phyloP scores from a whole-genome alignment of 2,113 vertebrate genomes.

The Chauna torquata region DNA sequence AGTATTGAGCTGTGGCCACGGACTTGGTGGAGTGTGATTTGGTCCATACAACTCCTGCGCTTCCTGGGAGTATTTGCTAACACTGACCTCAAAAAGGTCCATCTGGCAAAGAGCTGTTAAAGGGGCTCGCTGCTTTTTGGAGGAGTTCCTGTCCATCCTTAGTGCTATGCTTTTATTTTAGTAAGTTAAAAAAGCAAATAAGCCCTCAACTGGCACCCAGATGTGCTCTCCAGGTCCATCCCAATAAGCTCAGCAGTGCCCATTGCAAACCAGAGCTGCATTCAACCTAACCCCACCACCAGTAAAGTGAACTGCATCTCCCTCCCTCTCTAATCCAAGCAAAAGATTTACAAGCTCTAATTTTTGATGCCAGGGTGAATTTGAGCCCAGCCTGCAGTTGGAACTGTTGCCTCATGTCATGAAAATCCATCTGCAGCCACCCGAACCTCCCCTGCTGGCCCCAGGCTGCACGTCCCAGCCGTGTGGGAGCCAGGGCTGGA shows the following conservation, averaged over 20 bases:
- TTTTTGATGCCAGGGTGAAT: background rate
- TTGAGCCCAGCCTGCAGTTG: background rate
- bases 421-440: background rate
- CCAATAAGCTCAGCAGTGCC: accelerated
- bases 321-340: background rate
- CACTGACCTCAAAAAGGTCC: background rate
- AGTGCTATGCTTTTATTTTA: accelerated
- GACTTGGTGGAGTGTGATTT: background rate
- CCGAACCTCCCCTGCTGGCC: background rate
- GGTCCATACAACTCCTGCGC: accelerated
- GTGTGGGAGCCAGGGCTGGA: background rate
- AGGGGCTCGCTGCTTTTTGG: background rate
- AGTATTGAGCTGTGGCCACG: accelerated
- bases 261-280: background rate
- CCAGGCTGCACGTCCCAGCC: background rate
- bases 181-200: background rate
- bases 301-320: background rate
- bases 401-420: background rate
- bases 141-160: background rate
- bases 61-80: background rate
- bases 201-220: background rate
- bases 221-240: background rate
- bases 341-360: background rate
- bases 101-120: background rate
- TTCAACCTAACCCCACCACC: accelerated